Percentiles rank a stretch among this genome's conserved stretches.
These are phyloP conservation scores for Embiotoca jacksoni DNA, from an alignment of 2,113 vertebrate genomes.

Conservation along the genomic window DNA sequence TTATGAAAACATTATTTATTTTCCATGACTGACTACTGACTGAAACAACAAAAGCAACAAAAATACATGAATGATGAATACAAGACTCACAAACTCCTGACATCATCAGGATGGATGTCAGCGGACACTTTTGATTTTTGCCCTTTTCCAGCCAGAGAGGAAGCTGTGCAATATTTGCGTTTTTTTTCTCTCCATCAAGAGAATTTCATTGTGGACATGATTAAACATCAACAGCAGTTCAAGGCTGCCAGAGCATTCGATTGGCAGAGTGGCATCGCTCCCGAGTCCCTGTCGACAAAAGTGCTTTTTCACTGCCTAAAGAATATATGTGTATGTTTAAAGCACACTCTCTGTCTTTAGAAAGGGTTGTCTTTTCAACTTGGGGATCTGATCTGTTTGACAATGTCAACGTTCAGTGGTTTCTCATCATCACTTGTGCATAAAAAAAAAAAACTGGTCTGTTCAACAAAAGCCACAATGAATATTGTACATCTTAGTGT, in stretches of 20 bases:
- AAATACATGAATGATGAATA: conserved; percentile 49
- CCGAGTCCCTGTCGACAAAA: conserved; percentile 90
- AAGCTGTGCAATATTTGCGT: conserved; percentile 89
- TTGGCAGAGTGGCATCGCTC: conserved; percentile 81
- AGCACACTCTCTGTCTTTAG: conserved; percentile 67
- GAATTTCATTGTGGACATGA: conserved; percentile 88
- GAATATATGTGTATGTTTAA: conserved; percentile 65
- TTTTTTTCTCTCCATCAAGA: conserved; percentile 91
- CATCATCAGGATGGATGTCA: conserved; percentile 85
- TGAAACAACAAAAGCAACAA: conserved; percentile 68
- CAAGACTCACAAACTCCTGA: conserved; percentile 44
- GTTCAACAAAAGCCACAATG: conserved; percentile 76
- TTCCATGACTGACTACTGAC: conserved; percentile 79
- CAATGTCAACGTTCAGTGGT: conserved; percentile 90
- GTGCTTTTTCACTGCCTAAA: conserved; percentile 99
- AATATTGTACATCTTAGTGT: conserved; percentile 61
- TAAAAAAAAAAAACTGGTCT: conserved; percentile 84
- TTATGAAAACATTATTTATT: conserved; percentile 91
- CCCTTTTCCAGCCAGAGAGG: conserved; percentile 76
- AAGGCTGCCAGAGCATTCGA: conserved; percentile 84
- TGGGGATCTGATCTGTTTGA: conserved; percentile 89
- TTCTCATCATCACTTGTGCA: conserved; percentile 90
- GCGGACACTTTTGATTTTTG: conserved; percentile 81
- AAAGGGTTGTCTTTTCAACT: conserved; percentile 88
- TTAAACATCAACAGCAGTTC: conserved; percentile 87